Evolutionary conservation across 2,113 vertebrate species (phyloP).

Genomic region (Brachyhypopomus occidentalis): DNA sequence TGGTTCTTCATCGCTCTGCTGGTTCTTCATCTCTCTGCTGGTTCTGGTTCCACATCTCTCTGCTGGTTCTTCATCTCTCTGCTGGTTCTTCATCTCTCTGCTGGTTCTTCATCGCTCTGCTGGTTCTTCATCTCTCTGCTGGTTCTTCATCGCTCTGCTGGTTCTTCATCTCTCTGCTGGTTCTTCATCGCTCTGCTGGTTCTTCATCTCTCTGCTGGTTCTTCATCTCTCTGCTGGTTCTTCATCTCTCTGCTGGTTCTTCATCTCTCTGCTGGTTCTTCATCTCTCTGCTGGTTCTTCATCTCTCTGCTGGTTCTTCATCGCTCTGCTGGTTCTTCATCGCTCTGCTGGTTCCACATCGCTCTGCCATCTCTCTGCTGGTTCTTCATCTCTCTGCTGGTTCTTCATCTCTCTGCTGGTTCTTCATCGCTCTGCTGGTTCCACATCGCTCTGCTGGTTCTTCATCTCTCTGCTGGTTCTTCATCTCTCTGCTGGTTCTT

Average conservation of each 20-base stretch:
- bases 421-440: too few species aligned
- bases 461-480: too few species aligned
- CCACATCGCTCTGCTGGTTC: too few species aligned
- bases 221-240: neutral
- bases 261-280: neutral
- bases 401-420: too few species aligned
- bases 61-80: neutral
- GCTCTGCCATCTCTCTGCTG: too few species aligned
- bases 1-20: neutral
- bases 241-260: neutral
- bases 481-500: too few species aligned
- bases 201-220: neutral
- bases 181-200: neutral
- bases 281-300: neutral
- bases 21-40: neutral
- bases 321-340: neutral
- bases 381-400: too few species aligned
- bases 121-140: neutral
- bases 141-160: neutral
- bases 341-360: neutral
- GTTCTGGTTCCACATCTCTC: neutral
- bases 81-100: neutral
- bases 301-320: neutral
- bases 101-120: neutral
- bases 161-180: neutral